Evolutionary conservation across 2,888 invertebrate genomes (phyloP), one percentile per base, ranked within the genome.

Genomic region (Archips xylosteana): DNA sequence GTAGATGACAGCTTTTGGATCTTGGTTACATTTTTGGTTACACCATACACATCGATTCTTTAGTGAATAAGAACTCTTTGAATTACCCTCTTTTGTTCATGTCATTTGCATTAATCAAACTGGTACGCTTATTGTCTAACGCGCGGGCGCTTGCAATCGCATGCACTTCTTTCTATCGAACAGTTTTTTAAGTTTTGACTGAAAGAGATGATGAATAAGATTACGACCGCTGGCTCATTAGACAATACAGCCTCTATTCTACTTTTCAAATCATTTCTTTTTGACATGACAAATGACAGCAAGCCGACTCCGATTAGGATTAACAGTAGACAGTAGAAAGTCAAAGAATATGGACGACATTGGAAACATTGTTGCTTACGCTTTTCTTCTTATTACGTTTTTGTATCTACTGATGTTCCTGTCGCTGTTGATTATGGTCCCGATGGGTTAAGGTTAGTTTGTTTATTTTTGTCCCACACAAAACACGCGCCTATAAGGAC

Each of bases 331-430:
- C 60, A 32, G 12, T 4, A 32, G 32, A 32, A 36, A 57, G 6
- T 64, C 15, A 34, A 23, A 54, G 45, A 39, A 63, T 36, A 72
- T 68, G 60, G 54, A 71, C 61, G 73, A 73, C 49, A 15, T 15
- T 10, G 73, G 73, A 1, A 0, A 15, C 12, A 3, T 34, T 13
- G 32, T 13, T 71, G 77, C 81, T 12, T 78, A 76, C 76, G 76
- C 81, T 12, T 82, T 83, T 64, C 74, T 80, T 71, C 9, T 71
- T 1, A 57, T 83, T n/a, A 77, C 80, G 75, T 23, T 81, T 4
- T 47, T 83, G 23, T 82, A 78, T 72, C 78, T 74, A 47, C 63
- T 83, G 8, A 51, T 83, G 66, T 81, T 80, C 70, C 77, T 83
- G 69, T 75, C 80, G 0, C 74, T 82, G 47, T 59, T 80, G 23